Base-by-base conservation (phyloP, 2,113 vertebrate genomes). In the Cottus gobio region DNA sequence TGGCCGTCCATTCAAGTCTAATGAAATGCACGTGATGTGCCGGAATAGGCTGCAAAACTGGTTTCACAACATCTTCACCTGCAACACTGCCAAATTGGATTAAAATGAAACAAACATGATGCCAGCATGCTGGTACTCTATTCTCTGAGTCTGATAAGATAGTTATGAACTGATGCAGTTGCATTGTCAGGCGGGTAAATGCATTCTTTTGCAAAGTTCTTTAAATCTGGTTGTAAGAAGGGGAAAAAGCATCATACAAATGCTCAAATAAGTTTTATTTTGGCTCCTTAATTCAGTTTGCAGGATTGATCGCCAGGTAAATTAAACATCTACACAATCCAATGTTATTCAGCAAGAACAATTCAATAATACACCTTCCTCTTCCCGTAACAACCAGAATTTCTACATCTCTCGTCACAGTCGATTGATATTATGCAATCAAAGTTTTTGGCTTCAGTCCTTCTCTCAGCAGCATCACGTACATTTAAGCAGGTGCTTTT, bases 11-110 rank as follows among this genome's bases (percentile, higher is more conserved):
- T n/a, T 22, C 7, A 26, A 31, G 13, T 2, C 8, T 0, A 7
- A 5, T 22, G 46, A 77, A 1, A 77, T 69, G 86, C 0, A 3
- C 0, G 0, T 9, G 1, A 28, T 12, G 37, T 15, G 5, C n/a
- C 7, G 31, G 39, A 81, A 89, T 65, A 77, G 3, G 28, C 56
- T 65, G 69, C 22, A 71, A 39, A 88, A 91, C 87, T 24, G 68
- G 90, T 88, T 86, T 18, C 3, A 39, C 2, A 9, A 42, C 7
- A 22, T 37, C 5, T 37, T 16, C 3, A 1, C 34, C 30, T 37
- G 22, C 2, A 28, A 28, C 54, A 4, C 24, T 15, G 54, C 24
- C 54, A 28, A 24, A 5, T 1, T 50, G 2, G 8, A 26, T 5
- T 12, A 18, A 42, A 18, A 6, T 11, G 58, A 70, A 18, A 56